Base-by-base conservation (phyloP, 2,888 invertebrate genomes). In the Melanophora roralis region DNA sequence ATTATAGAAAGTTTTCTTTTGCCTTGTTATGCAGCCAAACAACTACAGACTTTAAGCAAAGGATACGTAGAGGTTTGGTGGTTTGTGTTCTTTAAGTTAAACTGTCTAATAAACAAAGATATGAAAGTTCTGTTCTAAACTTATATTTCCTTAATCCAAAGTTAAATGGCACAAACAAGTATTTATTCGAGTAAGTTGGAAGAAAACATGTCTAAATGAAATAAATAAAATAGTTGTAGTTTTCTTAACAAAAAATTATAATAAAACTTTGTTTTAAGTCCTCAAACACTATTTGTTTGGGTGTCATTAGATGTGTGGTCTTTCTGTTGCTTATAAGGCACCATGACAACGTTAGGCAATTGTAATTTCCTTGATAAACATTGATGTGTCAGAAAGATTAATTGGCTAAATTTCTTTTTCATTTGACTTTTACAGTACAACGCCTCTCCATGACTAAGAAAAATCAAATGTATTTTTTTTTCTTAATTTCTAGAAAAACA, bases 381-480 rank as follows among this genome's bases (percentile, higher is more conserved):
- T 76, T 72, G 75, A 80, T 80, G 75, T 76, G 80, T 43, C 75
- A 45, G 57, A 60, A 80, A 80, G 80, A 80, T 72, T 80, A 76
- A 76, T 80, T 67, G 67, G 38, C 40, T 69, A 38, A 67, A 38
- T 67, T 67, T 34, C 36, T 59, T 36, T 9, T 45, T 47, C 5
- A n/a, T 27, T n/a, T 1, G 21, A 21, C 49, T 19, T 11, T 47
- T 47, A 12, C 49, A 12, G n/a, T 43, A 43, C 40, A 12, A 5
- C 7, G 1, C 8, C 11, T 9, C 2, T 11, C n/a, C n/a, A n/a
- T n/a, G n/a, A 16, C 1, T 53, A 11, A 43, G n/a, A 40, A 2
- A 53, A 72, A n/a, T 4, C 14, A 57, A 51, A 21, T 38, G 16
- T 23, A 21, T 36, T 43, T 43, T 16, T 8, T 16, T 16, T 43